Evolutionary conservation across 2,888 invertebrate species (phyloP), one percentile per base, ranked within the genome.

Genomic region (Gasteruption jaculator): DNA sequence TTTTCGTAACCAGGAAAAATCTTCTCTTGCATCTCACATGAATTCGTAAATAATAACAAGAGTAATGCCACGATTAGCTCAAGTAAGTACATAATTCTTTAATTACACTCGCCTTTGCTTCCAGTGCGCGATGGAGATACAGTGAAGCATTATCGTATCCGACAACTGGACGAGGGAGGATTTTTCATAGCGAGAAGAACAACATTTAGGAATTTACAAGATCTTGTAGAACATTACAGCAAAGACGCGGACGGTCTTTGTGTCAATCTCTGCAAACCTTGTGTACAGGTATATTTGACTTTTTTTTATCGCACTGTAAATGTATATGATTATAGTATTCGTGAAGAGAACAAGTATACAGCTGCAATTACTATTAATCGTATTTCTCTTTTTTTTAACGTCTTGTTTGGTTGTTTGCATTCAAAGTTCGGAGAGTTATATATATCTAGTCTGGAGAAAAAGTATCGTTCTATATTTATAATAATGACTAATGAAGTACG

Each of bases 161-260:
- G 97, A 60, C 97, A 97, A 74, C 76, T 99, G 66, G 99, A 99
- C 73, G 96, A 99, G 73, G 91, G 97, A 48, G 97, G 97, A 39
- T 99, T 96, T 78, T 99, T 96, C 80, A 99, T 99, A 63, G 97
- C 99, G 43, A 80, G 97, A 60, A 82, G 99, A 69, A 95, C 95
- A 58, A 95, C 96, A 50, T 99, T 99, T 79, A 82, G 93, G 58
- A 95, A 95, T 10, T 79, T 99, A 36, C 92, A 95, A 72, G 97
- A 99, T 72, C 81, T 99, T 40, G 96, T 97, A 31, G 92, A 93
- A 61, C 95, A 99, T 73, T 99, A 99, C 75, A 91, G 91, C 74
- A 86, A 89, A 75, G 95, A 96, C 71, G 91, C 97, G 11, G 99
- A 99, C 72, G 99, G 99, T 11, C 82, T 99, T 39, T 99, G 99